A percentile compares a stretch with the other conserved stretches of the same genome.
phyloP scores from a whole-genome alignment of 1,140 invertebrate species.

The Drosophila bocqueti region DNA sequence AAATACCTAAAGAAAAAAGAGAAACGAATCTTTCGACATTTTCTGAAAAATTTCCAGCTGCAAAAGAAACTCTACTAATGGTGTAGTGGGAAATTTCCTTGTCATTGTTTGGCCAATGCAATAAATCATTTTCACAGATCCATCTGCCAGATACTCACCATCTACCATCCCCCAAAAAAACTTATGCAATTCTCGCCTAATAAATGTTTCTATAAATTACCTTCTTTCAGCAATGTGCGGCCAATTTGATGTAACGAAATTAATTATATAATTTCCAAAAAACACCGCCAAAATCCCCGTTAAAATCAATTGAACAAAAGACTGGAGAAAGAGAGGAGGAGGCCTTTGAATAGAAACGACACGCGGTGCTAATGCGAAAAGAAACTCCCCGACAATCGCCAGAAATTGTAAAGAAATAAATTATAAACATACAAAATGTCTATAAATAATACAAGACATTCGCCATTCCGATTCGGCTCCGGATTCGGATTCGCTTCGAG shows the following conservation, averaged over 20 bases:
- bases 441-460: slow-evolving; percentile 61
- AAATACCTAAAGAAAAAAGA: slow-evolving; percentile 18
- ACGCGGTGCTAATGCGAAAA: slow-evolving; percentile 55
- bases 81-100: slow-evolving; percentile 62
- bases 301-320: slow-evolving; percentile 47
- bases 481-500: slow-evolving; percentile 15
- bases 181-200: slow-evolving; percentile 60
- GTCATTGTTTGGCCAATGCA: slow-evolving; percentile 62
- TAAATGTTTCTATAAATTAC: slow-evolving; percentile 40
- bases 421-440: slow-evolving; percentile 60
- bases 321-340: slow-evolving; percentile 14
- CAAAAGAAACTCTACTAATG: slow-evolving; percentile 61
- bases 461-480: slow-evolving; percentile 23
- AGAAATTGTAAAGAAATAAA: slow-evolving; percentile 64
- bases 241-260: slow-evolving; percentile 54
- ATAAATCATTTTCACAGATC: slow-evolving; percentile 67
- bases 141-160: slow-evolving; percentile 15
- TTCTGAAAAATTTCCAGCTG: slow-evolving; percentile 16
- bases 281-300: slow-evolving; percentile 37
- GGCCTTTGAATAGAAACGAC: slow-evolving; percentile 30
- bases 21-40: slow-evolving; percentile 66
- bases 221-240: slow-evolving; percentile 43
- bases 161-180: background rate
- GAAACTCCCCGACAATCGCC: slow-evolving; percentile 50
- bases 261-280: slow-evolving; percentile 35